A percentile compares a stretch with the other conserved stretches of the same genome.
These are phyloP conservation scores for Deroptyus accipitrinus DNA, from an alignment of 2,113 vertebrate genomes.

Conservation along the genomic window DNA sequence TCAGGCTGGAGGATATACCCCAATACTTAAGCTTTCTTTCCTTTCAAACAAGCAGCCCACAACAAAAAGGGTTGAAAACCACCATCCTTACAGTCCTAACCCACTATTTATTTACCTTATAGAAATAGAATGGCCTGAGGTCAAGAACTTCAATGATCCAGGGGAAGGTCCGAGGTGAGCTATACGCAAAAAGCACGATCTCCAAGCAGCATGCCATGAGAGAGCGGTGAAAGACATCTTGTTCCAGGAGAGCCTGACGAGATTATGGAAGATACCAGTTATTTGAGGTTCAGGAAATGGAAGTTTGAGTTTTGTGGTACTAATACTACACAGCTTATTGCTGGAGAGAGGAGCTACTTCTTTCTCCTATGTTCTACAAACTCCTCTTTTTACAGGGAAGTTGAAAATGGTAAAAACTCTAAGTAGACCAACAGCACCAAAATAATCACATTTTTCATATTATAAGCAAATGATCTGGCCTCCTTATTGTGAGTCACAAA, in stretches of 20 bases:
- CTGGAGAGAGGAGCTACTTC: not conserved
- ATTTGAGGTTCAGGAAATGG: accelerated
- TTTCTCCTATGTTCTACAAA: not conserved
- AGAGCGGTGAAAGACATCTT: conserved; percentile 93
- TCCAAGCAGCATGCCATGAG: conserved; percentile 94
- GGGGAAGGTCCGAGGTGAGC: conserved; percentile 92
- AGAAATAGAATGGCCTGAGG: conserved; percentile 91
- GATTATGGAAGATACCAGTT: not conserved
- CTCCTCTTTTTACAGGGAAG: not conserved
- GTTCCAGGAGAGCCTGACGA: conserved; percentile 87
- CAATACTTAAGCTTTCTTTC: not conserved
- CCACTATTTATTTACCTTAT: conserved; percentile 80
- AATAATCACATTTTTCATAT: not conserved
- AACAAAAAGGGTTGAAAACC: not conserved
- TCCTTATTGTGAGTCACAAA: not conserved
- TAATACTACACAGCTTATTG: not conserved
- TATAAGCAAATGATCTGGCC: not conserved
- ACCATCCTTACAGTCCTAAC: not conserved
- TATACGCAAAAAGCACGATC: conserved; percentile 95
- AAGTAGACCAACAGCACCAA: not conserved
- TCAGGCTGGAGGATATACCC: not conserved
- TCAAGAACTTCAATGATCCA: conserved; percentile 91
- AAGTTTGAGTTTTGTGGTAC: not conserved
- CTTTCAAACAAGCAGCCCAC: not conserved
- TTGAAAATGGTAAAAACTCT: not conserved